A percentile compares a stretch with the other conserved stretches of the same genome.
Conservation (phyloP, 2,113 vertebrate species). For the Boulengeromyrus knoepffleri region DNA sequence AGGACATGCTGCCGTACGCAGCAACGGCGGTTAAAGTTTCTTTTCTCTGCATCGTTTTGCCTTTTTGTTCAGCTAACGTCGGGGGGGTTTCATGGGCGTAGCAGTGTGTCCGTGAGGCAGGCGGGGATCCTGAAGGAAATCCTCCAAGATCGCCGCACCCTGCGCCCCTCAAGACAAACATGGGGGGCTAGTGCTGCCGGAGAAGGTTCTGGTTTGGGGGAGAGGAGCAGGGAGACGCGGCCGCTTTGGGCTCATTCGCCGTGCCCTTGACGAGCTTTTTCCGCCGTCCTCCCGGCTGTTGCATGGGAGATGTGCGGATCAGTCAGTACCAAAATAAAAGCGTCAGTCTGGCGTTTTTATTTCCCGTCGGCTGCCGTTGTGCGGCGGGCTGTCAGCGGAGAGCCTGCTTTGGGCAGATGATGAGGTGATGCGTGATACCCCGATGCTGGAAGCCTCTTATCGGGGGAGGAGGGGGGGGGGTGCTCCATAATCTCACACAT, state of each 20-base stretch:
- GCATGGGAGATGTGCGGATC: background rate
- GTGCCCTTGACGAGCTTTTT: background rate
- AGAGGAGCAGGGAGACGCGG: background rate
- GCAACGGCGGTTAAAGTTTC: background rate
- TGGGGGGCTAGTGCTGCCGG: background rate
- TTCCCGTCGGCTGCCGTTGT: background rate
- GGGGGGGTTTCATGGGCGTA: slow-evolving; percentile 62
- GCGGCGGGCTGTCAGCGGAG: background rate
- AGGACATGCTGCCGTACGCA: background rate
- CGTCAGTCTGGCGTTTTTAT: background rate
- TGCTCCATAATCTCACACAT: background rate
- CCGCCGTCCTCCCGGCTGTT: background rate
- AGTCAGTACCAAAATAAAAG: background rate
- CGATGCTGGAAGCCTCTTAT: background rate
- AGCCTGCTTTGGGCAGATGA: background rate
- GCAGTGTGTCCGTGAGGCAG: slow-evolving; percentile 34
- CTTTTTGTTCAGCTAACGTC: slow-evolving; percentile 2
- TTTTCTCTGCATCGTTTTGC: background rate
- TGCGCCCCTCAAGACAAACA: background rate
- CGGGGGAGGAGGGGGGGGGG: no score
- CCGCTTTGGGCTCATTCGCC: background rate
- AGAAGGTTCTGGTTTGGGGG: background rate
- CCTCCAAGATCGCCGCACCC: slow-evolving; percentile 1
- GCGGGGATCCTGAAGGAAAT: background rate
- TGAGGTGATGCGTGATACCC: background rate